These are phyloP conservation scores for Pseudococcus longispinus DNA, from an alignment of 2,888 invertebrate species.

Conservation along the genomic window DNA sequence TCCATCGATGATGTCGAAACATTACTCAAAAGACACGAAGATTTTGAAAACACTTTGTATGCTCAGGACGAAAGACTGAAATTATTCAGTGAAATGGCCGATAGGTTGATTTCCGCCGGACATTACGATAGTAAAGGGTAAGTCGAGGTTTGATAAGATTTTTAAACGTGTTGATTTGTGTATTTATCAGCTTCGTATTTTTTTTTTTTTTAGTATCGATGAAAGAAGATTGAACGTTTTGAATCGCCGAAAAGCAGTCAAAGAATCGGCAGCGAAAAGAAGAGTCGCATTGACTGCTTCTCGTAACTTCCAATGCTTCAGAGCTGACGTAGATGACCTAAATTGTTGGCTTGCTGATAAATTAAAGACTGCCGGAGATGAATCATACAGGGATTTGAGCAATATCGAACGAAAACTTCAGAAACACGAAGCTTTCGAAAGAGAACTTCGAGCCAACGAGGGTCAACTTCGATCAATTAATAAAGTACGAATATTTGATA, in stretches of 20 bases:
- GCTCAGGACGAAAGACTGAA: slow-evolving; percentile 93
- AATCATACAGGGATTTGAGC: slow-evolving; percentile 87
- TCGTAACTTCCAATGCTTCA: slow-evolving; percentile 89
- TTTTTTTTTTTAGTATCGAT: slow-evolving; percentile 67
- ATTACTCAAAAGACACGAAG: slow-evolving; percentile 88
- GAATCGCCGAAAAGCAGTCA: slow-evolving; percentile 76
- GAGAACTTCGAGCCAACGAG: slow-evolving; percentile 93
- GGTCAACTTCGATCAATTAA: slow-evolving; percentile 87
- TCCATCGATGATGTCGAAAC: slow-evolving; percentile 92
- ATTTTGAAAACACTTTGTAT: slow-evolving; percentile 87
- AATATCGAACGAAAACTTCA: slow-evolving; percentile 91
- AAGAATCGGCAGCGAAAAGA: slow-evolving; percentile 76
- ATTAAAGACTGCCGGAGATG: slow-evolving; percentile 87
- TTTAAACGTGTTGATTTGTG: neutral
- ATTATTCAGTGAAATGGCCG: slow-evolving; percentile 82
- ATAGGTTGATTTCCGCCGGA: slow-evolving; percentile 76
- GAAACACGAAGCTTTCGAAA: slow-evolving; percentile 95
- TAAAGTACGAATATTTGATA: slow-evolving; percentile 65
- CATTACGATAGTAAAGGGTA: slow-evolving; percentile 84
- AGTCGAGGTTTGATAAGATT: slow-evolving; percentile 61
- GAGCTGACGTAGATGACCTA: slow-evolving; percentile 89
- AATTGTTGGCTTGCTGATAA: slow-evolving; percentile 92
- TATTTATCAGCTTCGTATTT: neutral
- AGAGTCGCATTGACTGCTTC: slow-evolving; percentile 80
- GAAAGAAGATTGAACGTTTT: slow-evolving; percentile 78